Conservation (phyloP, 2,113 vertebrate species). For the Seriola dumerili region DNA sequence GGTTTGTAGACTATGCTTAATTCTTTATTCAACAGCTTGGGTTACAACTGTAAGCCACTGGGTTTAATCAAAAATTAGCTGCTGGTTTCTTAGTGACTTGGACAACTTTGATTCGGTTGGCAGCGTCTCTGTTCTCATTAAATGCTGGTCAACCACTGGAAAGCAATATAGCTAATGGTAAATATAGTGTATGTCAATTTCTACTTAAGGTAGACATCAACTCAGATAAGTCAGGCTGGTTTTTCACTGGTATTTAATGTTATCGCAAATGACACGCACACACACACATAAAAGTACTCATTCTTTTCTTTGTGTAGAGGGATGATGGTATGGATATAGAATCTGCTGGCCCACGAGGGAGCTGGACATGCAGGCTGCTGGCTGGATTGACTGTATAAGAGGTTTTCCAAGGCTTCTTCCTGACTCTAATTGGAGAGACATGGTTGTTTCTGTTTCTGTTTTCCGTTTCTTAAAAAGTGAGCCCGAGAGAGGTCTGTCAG, state of each 20-base stretch:
- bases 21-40: constrained; percentile 24
- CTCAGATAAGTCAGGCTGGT: neutral
- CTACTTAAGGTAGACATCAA: neutral
- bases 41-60: constrained; percentile 3
- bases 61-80: constrained; percentile 49
- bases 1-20: constrained; percentile 18
- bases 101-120: constrained; percentile 28
- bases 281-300: neutral
- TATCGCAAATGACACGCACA: constrained; percentile 7
- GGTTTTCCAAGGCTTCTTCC: constrained; percentile 47
- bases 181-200: constrained; percentile 1
- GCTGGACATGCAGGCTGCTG: constrained; percentile 37
- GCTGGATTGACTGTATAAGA: constrained; percentile 54
- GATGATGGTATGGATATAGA: constrained; percentile 25
- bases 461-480: constrained; percentile 61
- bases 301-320: constrained; percentile 30
- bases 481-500: constrained; percentile 73
- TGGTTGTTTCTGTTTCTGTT: constrained; percentile 31
- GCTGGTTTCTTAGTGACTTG: constrained; percentile 24
- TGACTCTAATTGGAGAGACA: constrained; percentile 78
- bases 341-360: constrained; percentile 35
- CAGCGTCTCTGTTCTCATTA: constrained; percentile 43
- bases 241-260: neutral
- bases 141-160: neutral
- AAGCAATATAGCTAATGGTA: constrained; percentile 8